Evolutionary conservation across 2,797 vertebrate species (phyloP).

Genomic region (Urocyon cinereoargenteus): DNA sequence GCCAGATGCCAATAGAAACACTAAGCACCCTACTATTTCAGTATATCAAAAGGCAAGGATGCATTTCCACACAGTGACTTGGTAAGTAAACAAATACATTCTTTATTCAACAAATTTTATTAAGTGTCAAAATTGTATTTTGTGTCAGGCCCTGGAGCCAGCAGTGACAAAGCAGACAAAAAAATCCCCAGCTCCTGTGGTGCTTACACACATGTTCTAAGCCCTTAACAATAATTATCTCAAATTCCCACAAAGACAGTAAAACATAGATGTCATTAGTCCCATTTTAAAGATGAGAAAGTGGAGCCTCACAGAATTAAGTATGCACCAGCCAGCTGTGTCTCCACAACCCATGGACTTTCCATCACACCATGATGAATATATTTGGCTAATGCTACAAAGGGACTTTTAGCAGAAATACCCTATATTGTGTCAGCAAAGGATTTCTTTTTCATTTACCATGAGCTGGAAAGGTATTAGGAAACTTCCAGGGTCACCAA

Average conservation of each 20-base stretch:
- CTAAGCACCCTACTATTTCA: neutral
- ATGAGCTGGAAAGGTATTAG: neutral
- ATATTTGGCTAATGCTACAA: too few species aligned
- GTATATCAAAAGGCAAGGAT: neutral
- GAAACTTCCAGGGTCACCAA: neutral
- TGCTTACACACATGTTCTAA: neutral
- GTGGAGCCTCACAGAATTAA: neutral
- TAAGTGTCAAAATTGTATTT: neutral
- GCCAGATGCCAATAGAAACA: neutral
- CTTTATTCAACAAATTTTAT: slow-evolving; percentile 34
- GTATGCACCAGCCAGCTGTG: neutral
- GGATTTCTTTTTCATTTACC: neutral
- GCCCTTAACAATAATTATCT: neutral
- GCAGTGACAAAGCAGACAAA: neutral
- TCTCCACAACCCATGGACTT: neutral
- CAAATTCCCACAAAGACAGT: neutral
- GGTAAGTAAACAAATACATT: neutral
- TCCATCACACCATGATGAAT: neutral
- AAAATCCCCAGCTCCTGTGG: neutral
- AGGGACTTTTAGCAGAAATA: neutral
- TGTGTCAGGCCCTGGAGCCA: neutral
- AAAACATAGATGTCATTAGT: neutral
- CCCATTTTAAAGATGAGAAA: neutral
- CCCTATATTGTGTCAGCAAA: neutral
- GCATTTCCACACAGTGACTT: neutral